Conservation (phyloP, 2,113 vertebrate genomes). For the Pagrus major region DNA sequence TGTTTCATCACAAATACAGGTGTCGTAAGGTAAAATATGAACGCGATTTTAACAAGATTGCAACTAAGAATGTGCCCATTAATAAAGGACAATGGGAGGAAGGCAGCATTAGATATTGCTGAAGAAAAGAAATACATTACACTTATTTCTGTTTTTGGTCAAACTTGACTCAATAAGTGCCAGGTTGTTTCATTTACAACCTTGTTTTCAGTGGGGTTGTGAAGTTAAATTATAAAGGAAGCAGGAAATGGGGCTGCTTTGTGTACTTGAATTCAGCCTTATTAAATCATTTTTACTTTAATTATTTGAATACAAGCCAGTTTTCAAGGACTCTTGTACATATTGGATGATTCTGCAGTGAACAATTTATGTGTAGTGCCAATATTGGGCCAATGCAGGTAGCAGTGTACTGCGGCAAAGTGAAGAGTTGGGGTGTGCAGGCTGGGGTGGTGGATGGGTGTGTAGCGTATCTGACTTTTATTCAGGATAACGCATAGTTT, state of each 20-base stretch:
- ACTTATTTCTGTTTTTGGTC: background rate
- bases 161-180: background rate
- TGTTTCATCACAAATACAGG: slow-evolving; percentile 31
- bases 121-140: background rate
- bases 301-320: background rate
- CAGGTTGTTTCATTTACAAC: background rate
- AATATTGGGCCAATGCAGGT: background rate
- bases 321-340: background rate
- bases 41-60: slow-evolving; percentile 1
- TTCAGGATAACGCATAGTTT: no score
- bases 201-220: background rate
- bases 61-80: background rate
- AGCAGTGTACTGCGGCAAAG: background rate
- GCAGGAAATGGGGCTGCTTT: background rate
- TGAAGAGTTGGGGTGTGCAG: no score
- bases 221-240: background rate
- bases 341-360: background rate
- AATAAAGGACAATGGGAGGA: background rate
- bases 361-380: background rate
- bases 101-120: background rate
- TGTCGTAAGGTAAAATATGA: background rate
- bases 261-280: background rate
- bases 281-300: background rate
- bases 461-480: background rate
- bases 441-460: background rate